Percentiles rank a stretch among this genome's conserved stretches.
Conservation (phyloP, 2,797 vertebrate genomes). For the Pachyuromys duprasi region DNA sequence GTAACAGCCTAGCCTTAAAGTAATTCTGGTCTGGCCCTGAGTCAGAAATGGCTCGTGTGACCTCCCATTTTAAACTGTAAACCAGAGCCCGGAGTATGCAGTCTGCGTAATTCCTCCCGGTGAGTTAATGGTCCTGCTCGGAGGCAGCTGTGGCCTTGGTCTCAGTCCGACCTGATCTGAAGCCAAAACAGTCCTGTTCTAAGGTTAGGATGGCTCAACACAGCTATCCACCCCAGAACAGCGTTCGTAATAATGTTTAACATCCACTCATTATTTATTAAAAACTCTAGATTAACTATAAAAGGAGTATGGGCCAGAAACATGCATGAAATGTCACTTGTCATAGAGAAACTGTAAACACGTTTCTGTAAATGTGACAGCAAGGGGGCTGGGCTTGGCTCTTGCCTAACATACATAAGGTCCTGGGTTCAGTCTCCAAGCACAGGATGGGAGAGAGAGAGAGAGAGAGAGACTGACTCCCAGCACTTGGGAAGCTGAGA, state of each 20-base stretch:
- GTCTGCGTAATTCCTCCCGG: neutral
- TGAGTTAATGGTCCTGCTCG: too few species aligned
- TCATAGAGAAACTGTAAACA: neutral
- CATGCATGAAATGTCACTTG: neutral
- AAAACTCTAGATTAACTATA: conserved; percentile 3
- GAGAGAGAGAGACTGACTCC: too few species aligned
- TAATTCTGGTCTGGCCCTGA: neutral
- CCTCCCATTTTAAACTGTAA: neutral
- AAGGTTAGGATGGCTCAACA: neutral
- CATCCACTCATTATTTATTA: conserved; percentile 38
- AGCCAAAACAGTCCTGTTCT: neutral
- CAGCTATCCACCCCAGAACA: neutral
- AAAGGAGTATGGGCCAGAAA: neutral
- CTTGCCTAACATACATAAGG: neutral
- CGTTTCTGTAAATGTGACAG: neutral
- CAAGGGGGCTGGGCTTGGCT: neutral
- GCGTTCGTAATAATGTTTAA: neutral
- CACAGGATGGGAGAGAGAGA: too few species aligned
- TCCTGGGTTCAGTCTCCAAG: neutral
- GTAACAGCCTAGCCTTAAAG: neutral
- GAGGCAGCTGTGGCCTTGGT: neutral
- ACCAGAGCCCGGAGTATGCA: neutral
- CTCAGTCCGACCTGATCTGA: neutral
- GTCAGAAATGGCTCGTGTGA: neutral
- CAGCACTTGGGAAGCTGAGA: neutral